Base-by-base conservation (phyloP, 2,797 vertebrate species). In the Jordanella pulchra region DNA sequence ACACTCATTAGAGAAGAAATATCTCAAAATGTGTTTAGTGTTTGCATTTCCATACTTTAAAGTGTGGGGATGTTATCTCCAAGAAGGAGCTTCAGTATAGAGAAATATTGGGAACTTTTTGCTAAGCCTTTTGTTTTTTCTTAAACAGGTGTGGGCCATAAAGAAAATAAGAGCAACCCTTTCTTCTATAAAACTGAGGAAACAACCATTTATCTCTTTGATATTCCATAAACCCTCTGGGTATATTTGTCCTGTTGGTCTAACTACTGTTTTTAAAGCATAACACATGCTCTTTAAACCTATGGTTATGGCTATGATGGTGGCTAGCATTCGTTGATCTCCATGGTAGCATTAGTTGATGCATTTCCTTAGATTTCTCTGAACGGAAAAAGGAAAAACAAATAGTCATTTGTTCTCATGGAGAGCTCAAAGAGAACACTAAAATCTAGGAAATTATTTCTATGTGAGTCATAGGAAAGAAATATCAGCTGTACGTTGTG, bases 211-310 rank as follows among this genome's bases (percentile, higher is more conserved):
- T 79, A 73, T 48, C 71, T 55, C 83, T 84, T 76, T 86, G 68
- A 82, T 83, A 80, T 45, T 23, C 55, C 6, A 27, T 15, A 30
- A 25, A 13, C 75, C 80, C 82, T 82, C 25, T 39, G 65, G 80
- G 63, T 65, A 68, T 76, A 63, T 81, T 73, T 75, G 55, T 66
- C 65, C 79, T 72, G 84, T 7, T 73, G 27, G 23, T 32, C 68
- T 77, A 84, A 84, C 61, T 28, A 76, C 71, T 35, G 68, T 80
- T 84, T 83, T 84, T 73, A 82, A 73, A 81, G 80, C 71, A 80
- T 71, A 78, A 86, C 74, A 72, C 69, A 44, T 68, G 83, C 82
- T 80, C 56, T 64, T 71, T 64, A 55, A 80, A 77, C 82, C 55
- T 42, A 72, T 71, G 73, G 69, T 76, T 80, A 79, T 39, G 23